Conservation (phyloP, 2,888 invertebrate genomes). For the Mactromeris polynyma region DNA sequence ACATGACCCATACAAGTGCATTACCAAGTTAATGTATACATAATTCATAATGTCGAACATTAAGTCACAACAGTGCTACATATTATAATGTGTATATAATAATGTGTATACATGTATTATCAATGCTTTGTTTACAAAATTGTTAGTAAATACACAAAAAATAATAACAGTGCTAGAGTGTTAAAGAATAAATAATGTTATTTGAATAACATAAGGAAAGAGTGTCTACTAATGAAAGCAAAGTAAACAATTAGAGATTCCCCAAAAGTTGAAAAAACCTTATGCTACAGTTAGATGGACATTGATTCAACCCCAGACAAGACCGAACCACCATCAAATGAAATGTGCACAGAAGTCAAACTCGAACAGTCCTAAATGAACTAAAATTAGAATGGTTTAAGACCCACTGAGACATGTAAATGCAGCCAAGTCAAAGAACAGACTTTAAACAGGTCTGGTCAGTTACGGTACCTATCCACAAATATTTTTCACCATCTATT, state of each 20-base stretch:
- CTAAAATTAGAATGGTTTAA: too few species aligned
- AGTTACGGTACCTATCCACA: background rate
- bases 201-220: background rate
- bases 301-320: too few species aligned
- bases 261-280: background rate
- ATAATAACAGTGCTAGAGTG: background rate
- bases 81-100: too few species aligned
- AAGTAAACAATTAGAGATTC: background rate
- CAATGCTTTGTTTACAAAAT: background rate
- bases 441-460: too few species aligned
- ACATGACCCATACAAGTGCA: too few species aligned
- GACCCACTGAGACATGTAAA: too few species aligned
- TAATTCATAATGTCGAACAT: too few species aligned
- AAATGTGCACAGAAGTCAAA: background rate
- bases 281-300: too few species aligned
- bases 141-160: constrained; percentile 10
- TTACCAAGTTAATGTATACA: too few species aligned
- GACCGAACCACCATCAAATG: background rate
- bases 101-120: background rate
- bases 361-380: background rate
- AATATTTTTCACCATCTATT: background rate
- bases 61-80: too few species aligned
- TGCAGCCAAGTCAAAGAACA: too few species aligned
- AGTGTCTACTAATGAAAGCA: background rate
- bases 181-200: background rate